phyloP scores from a whole-genome alignment of 2,797 vertebrate genomes.

The Gobionotothen gibberifrons region DNA sequence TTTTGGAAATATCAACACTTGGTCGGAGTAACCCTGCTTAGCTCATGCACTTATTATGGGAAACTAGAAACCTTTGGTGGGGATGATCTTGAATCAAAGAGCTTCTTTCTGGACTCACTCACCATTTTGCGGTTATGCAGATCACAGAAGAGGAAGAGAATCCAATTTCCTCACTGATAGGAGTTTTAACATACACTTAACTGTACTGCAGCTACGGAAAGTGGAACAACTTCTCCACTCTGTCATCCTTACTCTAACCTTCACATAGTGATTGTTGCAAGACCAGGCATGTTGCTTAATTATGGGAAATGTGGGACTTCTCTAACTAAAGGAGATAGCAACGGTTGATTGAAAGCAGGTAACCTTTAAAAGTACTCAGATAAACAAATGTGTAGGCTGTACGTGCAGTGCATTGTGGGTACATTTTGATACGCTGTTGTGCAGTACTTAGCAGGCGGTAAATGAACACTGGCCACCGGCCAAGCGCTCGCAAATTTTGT shows the following conservation, averaged over 20 bases:
- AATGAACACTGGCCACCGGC: slow-evolving; percentile 32
- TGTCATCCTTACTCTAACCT: slow-evolving; percentile 16
- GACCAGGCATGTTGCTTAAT: slow-evolving; percentile 29
- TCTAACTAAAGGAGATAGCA: slow-evolving; percentile 4
- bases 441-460: slow-evolving; percentile 19
- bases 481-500: slow-evolving; percentile 28
- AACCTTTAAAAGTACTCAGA: slow-evolving; percentile 1
- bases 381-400: neutral
- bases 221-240: slow-evolving; percentile 34
- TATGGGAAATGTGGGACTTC: slow-evolving; percentile 26
- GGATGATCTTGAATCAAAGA: slow-evolving; percentile 57
- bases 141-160: slow-evolving; percentile 62
- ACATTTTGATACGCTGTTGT: neutral
- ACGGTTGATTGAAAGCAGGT: slow-evolving; percentile 3
- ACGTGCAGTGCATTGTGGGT: slow-evolving; percentile 8
- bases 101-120: slow-evolving; percentile 42
- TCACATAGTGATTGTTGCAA: slow-evolving; percentile 22
- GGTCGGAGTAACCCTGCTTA: slow-evolving; percentile 48
- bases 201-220: slow-evolving; percentile 31
- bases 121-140: slow-evolving; percentile 56
- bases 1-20: slow-evolving; percentile 58
- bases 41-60: slow-evolving; percentile 50
- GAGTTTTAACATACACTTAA: slow-evolving; percentile 42
- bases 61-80: slow-evolving; percentile 51
- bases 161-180: slow-evolving; percentile 60